A percentile compares a stretch with the other conserved stretches of the same genome.
phyloP scores from a whole-genome alignment of 1,140 invertebrate genomes.

The Cephus cinctus region DNA sequence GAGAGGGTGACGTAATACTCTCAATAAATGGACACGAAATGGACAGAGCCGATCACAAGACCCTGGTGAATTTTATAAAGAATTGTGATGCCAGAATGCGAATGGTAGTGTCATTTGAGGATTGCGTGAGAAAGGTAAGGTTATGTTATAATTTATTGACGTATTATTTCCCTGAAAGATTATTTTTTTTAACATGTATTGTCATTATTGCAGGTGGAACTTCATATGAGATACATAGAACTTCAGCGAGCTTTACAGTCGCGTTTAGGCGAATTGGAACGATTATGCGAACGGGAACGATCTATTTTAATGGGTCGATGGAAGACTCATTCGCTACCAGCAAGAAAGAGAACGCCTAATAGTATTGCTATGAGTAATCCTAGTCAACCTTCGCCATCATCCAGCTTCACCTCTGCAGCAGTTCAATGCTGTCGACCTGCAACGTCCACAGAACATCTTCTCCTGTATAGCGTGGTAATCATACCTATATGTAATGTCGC shows the following conservation, averaged over 20 bases:
- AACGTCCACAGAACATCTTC: constrained; percentile 49
- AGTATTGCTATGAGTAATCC: constrained; percentile 27
- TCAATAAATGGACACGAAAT: constrained; percentile 93
- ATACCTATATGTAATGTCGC: too few relatives aligned
- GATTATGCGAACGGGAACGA: constrained; percentile 78
- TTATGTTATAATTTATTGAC: constrained; percentile 17
- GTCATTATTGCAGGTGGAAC: constrained; percentile 63
- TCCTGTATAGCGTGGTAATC: constrained; percentile 48
- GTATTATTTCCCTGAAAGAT: neutral
- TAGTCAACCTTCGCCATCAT: constrained; percentile 56
- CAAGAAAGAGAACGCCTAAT: constrained; percentile 67
- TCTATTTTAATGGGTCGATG: constrained; percentile 81
- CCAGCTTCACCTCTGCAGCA: constrained; percentile 44
- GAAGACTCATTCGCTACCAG: constrained; percentile 84
- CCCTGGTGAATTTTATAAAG: constrained; percentile 88
- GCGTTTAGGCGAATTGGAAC: constrained; percentile 84
- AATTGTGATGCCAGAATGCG: constrained; percentile 86
- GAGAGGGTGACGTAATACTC: constrained; percentile 91
- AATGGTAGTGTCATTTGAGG: constrained; percentile 93
- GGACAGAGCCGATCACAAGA: constrained; percentile 87
- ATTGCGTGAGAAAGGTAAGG: constrained; percentile 86
- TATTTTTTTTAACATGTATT: neutral
- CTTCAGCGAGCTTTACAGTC: constrained; percentile 80
- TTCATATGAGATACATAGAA: constrained; percentile 89
- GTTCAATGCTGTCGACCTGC: constrained; percentile 48